phyloP scores from a whole-genome alignment of 2,797 vertebrate species.

The Sebastes jordani region DNA sequence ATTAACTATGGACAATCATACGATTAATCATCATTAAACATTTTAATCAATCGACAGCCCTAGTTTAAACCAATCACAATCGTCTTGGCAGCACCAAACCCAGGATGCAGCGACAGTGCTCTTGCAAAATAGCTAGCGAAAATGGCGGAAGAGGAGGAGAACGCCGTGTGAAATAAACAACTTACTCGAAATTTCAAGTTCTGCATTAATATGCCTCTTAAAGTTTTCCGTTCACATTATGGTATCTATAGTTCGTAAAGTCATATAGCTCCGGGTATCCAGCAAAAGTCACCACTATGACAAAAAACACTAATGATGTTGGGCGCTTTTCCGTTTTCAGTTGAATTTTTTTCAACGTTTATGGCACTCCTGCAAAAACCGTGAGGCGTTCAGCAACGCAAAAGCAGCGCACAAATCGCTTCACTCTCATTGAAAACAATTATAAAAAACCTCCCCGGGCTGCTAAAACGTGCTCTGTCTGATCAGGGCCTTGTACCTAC shows the following conservation, averaged over 20 bases:
- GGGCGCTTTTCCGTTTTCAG: fast-evolving
- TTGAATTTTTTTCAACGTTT: background rate
- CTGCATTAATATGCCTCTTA: background rate
- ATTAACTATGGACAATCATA: too few relatives aligned
- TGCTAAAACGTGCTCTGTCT: background rate
- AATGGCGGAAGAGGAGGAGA: background rate
- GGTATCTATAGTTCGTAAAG: background rate
- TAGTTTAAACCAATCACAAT: background rate
- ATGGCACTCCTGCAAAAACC: background rate
- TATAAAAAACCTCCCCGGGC: background rate
- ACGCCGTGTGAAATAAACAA: background rate
- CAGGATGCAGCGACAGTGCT: background rate
- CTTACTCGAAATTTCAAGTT: background rate
- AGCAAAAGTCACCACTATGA: background rate
- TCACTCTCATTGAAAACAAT: background rate
- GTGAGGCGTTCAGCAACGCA: background rate
- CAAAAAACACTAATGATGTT: background rate
- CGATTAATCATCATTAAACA: background rate
- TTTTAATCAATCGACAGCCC: background rate
- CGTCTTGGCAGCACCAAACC: background rate
- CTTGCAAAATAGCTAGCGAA: background rate
- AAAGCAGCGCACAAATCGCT: background rate
- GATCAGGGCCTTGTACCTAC: background rate
- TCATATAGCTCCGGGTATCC: background rate
- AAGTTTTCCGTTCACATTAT: fast-evolving